Conservation (phyloP, 1,140 invertebrate genomes). For the Tetramorium parvispinum region DNA sequence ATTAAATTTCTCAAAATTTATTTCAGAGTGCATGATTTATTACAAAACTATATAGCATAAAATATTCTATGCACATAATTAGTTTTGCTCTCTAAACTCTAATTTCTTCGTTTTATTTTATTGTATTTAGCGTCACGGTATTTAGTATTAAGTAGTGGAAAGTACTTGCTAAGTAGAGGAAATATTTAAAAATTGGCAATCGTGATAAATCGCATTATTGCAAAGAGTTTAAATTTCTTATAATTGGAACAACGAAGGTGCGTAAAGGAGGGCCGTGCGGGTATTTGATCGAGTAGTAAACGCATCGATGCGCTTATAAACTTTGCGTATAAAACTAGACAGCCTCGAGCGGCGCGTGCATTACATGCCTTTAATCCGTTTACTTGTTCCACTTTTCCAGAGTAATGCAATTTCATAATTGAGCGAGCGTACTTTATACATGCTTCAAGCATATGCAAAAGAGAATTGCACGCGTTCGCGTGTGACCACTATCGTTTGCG, state of each 20-base stretch:
- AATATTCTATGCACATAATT: background rate
- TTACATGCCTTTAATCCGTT: slow-evolving; percentile 51
- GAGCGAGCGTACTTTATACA: slow-evolving; percentile 3
- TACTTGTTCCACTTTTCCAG: slow-evolving; percentile 47
- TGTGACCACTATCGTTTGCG: background rate
- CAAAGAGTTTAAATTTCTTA: background rate
- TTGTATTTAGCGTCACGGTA: background rate
- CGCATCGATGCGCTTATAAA: slow-evolving; percentile 23
- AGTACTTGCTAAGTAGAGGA: background rate
- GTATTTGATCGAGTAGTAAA: slow-evolving; percentile 30
- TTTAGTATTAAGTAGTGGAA: background rate
- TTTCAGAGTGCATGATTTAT: background rate
- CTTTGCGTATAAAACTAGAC: slow-evolving; percentile 59
- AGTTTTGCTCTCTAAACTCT: background rate
- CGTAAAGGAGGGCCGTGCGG: slow-evolving; percentile 3
- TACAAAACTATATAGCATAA: background rate
- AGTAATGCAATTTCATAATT: slow-evolving; percentile 41
- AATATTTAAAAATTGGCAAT: background rate
- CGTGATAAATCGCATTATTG: background rate
- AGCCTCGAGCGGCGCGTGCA: slow-evolving; percentile 27
- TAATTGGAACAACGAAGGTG: slow-evolving; percentile 48
- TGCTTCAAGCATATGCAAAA: slow-evolving; percentile 29
- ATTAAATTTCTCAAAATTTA: background rate
- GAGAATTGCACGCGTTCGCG: slow-evolving; percentile 5
- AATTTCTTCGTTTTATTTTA: background rate